phyloP scores from a whole-genome alignment of 2,113 vertebrate genomes.

The Geococcyx californianus region DNA sequence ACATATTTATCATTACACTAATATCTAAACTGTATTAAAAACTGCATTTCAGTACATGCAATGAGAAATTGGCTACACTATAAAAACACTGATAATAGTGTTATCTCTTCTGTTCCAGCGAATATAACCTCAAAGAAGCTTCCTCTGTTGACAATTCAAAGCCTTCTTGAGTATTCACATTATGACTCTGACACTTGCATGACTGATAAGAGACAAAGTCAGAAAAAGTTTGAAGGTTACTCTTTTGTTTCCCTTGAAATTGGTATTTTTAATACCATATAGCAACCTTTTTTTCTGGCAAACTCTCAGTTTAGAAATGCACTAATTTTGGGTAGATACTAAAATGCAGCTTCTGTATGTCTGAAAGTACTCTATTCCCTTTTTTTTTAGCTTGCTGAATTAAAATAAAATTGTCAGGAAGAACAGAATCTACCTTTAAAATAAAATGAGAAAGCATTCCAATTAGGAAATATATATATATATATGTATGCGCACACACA shows the following conservation, averaged over 20 bases:
- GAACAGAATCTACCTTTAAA: not conserved
- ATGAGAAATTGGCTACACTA: constrained; percentile 69
- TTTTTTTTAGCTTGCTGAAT: not conserved
- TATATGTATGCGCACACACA: not conserved
- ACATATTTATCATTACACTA: constrained; percentile 58
- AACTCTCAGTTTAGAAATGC: not conserved
- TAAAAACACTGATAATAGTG: constrained; percentile 66
- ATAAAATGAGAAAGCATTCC: not conserved
- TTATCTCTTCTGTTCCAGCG: constrained; percentile 67
- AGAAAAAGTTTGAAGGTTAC: constrained; percentile 73
- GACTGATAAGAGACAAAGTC: constrained; percentile 69
- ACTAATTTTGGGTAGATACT: not conserved
- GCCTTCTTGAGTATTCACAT: constrained; percentile 61
- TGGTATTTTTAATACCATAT: constrained; percentile 24
- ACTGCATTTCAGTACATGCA: constrained; percentile 39
- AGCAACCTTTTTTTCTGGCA: not conserved
- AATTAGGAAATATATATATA: not conserved
- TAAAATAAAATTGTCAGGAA: not conserved
- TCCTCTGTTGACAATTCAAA: constrained; percentile 69
- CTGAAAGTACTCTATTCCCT: not conserved
- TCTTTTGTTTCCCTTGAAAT: constrained; percentile 56
- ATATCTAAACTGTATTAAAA: constrained; percentile 64
- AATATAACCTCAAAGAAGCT: constrained; percentile 63
- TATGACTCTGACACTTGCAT: constrained; percentile 62
- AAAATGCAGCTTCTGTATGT: not conserved